Evolutionary conservation across 1,140 invertebrate species (phyloP).

Genomic region (Globodera rostochiensis): DNA sequence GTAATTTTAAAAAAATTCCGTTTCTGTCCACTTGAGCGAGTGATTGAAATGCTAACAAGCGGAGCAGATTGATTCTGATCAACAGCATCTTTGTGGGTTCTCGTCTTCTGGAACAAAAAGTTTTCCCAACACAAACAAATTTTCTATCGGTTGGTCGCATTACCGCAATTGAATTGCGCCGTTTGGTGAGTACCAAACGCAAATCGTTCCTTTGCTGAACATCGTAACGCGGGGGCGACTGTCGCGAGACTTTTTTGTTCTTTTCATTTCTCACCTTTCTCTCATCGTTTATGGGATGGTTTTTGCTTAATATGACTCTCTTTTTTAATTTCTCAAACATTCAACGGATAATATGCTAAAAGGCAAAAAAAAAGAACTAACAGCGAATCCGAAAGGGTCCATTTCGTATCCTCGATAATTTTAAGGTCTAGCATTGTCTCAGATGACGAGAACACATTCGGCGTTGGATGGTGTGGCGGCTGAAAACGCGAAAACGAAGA

Average conservation of each 20-base stretch:
- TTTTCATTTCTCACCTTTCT: constrained; percentile 3
- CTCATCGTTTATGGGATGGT: neutral
- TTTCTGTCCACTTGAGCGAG: neutral
- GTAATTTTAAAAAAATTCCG: neutral
- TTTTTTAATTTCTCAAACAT: neutral
- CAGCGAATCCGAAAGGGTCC: constrained; percentile 1
- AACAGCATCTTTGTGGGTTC: neutral
- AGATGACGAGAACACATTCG: neutral
- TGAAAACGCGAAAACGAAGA: neutral
- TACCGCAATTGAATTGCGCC: neutral
- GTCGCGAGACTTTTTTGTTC: neutral
- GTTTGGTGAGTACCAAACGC: constrained; percentile 2
- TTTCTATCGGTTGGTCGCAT: neutral
- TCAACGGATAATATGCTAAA: neutral
- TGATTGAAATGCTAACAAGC: constrained; percentile 1
- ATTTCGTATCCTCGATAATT: constrained; percentile 2
- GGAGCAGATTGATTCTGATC: neutral
- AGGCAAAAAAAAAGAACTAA: neutral
- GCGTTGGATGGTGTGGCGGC: neutral
- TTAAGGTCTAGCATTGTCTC: constrained; percentile 4
- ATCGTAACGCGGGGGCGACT: neutral
- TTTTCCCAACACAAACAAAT: neutral
- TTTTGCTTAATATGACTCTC: neutral
- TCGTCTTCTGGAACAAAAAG: neutral
- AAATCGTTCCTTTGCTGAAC: constrained; percentile 1